Evolutionary conservation across 1,140 invertebrate genomes (phyloP).

Genomic region (Ips typographus): DNA sequence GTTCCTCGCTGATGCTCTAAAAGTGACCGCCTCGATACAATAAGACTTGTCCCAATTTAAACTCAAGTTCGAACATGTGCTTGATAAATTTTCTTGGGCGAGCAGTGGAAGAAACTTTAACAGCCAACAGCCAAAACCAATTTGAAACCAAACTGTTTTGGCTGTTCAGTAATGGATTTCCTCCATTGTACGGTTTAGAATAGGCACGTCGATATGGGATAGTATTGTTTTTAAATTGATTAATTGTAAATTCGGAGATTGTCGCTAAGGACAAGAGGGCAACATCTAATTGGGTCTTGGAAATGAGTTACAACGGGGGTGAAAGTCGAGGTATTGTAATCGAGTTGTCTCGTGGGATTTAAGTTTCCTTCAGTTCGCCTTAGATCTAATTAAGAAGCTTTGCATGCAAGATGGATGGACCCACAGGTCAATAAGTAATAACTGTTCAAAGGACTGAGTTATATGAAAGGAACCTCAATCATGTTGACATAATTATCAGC

Average conservation of each 20-base stretch:
- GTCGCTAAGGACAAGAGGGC: constrained; percentile 25
- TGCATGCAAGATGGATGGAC: no score
- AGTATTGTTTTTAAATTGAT: constrained; percentile 31
- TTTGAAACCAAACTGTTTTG: not conserved
- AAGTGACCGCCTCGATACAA: constrained; percentile 34
- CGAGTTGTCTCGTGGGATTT: constrained; percentile 25
- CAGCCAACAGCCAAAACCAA: not conserved
- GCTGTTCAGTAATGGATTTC: not conserved
- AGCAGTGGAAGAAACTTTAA: not conserved
- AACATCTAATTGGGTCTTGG: constrained; percentile 28
- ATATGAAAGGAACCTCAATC: no score
- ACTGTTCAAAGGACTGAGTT: no score
- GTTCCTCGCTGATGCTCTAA: constrained; percentile 22
- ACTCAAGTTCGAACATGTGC: constrained; percentile 12
- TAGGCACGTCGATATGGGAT: constrained; percentile 9
- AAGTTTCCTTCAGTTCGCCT: not conserved
- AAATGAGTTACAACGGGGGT: constrained; percentile 16
- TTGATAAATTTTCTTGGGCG: constrained; percentile 26
- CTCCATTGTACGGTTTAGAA: not conserved
- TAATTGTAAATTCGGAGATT: constrained; percentile 29
- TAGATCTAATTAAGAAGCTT: no score
- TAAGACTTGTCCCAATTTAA: constrained; percentile 29
- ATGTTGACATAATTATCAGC: no score
- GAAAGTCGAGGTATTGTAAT: constrained; percentile 25
- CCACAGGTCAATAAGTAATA: no score